These are phyloP conservation scores for Paracentrotus lividus DNA, from an alignment of 53 echinoderm and acorn worm species.

Conservation along the genomic window DNA sequence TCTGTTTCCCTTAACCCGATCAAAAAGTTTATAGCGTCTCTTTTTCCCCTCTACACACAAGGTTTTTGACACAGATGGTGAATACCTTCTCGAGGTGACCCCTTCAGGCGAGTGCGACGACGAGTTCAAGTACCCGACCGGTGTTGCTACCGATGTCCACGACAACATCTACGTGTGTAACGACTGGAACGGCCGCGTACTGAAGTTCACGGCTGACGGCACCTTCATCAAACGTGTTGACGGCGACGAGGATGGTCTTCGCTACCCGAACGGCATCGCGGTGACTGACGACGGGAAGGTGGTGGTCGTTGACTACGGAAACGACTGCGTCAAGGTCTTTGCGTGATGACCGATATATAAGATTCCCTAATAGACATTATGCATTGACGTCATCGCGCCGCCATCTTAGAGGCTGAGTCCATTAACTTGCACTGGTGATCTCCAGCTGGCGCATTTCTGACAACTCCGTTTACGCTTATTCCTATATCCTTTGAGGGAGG, in stretches of 20 bases:
- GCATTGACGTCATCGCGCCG: no score
- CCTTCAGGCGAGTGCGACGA: slow-evolving; percentile 80
- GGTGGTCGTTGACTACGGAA: slow-evolving; percentile 95
- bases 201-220: slow-evolving; percentile 92
- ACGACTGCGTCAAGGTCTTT: slow-evolving; percentile 93
- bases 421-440: no score
- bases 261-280: slow-evolving; percentile 92
- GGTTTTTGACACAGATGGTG: slow-evolving; percentile 87
- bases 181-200: slow-evolving; percentile 95
- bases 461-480: no score
- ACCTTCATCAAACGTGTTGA: slow-evolving; percentile 90
- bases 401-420: no score
- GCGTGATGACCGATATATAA: no score
- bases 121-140: slow-evolving; percentile 93
- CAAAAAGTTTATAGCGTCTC: no score
- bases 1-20: not conserved
- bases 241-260: slow-evolving; percentile 86
- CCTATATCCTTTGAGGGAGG: no score
- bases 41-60: not conserved
- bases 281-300: slow-evolving; percentile 87
- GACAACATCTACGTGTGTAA: slow-evolving; percentile 97
- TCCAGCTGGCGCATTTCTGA: no score
- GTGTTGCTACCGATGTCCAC: slow-evolving; percentile 84
- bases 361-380: no score
- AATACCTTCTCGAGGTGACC: slow-evolving; percentile 82